Evolutionary conservation across 2,113 vertebrate species (phyloP), one percentile per base, ranked within the genome.

Genomic region (Siniperca chuatsi): DNA sequence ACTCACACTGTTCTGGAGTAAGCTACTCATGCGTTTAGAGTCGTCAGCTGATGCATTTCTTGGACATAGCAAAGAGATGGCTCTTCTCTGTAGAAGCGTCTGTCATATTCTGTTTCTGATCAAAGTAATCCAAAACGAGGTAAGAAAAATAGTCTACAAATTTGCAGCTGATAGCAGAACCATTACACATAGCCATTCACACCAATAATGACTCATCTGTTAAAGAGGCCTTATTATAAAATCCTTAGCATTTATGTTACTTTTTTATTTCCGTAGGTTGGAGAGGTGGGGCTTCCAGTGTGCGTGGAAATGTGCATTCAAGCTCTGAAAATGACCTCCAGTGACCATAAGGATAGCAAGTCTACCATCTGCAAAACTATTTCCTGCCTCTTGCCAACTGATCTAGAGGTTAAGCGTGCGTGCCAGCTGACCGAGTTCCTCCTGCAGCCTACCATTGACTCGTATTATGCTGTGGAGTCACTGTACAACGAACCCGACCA

Each of bases 41-140:
- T 96, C 97, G 66, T 98, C 98, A 71, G 87, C 97, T 86, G 97
- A 98, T 87, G 96, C 96, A 0, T 99, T 99, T 94, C 96, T 99
- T 86, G 96, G 98, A 86, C 97, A 96, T 91, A 98, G 98, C 94
- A 97, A 98, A 90, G 96, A 98, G 64, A 97, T 99, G 94, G 97
- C 97, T 92, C 96, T 97, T 90, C 96, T 99, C 92, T 98, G 98
- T 79, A 97, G 98, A 94, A 99, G 97, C 66, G 98, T 99, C 68
- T 99, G 99, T 95, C 98, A 99, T 93, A 98, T 99, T 94, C 98
- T 99, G 94, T 99, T 99, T 94, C 95, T 99, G 88, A 99, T 99
- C 94, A 99, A 99, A 97, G 97, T 99, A 89, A 97, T 99, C 92
- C 99, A 99, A 95, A 99, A 98, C 84, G 98, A 99, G 98, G 98